Evolutionary conservation across 2,113 vertebrate species (phyloP).

Genomic region (Pagrus major): DNA sequence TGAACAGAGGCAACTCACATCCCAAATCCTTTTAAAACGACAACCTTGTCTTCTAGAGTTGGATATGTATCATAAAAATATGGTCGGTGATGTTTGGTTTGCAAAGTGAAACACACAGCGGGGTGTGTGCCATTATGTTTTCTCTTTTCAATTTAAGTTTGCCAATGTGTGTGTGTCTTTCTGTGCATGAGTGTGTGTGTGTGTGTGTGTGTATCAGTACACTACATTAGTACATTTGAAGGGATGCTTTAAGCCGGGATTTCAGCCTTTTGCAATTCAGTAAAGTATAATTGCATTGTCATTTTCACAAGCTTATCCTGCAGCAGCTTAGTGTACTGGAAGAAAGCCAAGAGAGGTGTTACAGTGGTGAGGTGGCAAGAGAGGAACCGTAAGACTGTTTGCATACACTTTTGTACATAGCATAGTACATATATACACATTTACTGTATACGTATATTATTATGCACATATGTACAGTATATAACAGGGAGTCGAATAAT

Average conservation of each 20-base stretch:
- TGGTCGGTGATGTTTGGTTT: conserved; percentile 39
- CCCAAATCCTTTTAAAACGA: conserved; percentile 61
- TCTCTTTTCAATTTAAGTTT: conserved; percentile 28
- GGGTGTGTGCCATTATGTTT: not conserved
- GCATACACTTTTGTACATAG: not conserved
- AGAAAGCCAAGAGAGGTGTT: conserved; percentile 54
- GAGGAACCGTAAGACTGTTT: not conserved
- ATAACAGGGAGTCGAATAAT: not conserved
- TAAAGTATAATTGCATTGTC: conserved; percentile 64
- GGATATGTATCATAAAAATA: conserved; percentile 56
- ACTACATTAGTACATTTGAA: conserved; percentile 34
- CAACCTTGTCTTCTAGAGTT: conserved; percentile 46
- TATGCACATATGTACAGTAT: not conserved
- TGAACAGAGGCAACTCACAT: conserved; percentile 66
- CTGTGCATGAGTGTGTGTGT: too few relatives aligned
- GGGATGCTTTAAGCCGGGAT: conserved; percentile 39
- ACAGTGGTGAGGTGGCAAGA: conserved; percentile 7
- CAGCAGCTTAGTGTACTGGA: conserved; percentile 60
- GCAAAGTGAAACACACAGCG: conserved; percentile 37
- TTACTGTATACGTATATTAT: not conserved
- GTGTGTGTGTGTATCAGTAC: not conserved
- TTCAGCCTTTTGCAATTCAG: conserved; percentile 43
- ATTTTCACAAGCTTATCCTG: conserved; percentile 56
- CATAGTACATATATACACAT: not conserved
- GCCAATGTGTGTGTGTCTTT: not conserved